Conservation (phyloP, 2,113 vertebrate species). For the Falco punctatus region DNA sequence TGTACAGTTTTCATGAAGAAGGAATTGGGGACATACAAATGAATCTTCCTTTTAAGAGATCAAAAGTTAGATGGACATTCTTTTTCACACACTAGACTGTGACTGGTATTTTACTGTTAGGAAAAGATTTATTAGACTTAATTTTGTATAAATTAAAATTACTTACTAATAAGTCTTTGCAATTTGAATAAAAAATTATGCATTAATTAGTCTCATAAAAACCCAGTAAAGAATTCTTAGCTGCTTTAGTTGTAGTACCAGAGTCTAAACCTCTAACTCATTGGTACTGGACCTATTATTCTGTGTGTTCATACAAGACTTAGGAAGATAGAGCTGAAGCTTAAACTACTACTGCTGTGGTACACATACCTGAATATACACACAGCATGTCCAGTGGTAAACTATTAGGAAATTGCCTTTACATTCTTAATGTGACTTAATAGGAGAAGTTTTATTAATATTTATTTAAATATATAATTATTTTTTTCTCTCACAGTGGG, state of each 20-base stretch:
- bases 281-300: background rate
- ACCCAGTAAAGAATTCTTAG: background rate
- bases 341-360: background rate
- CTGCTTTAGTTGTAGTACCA: background rate
- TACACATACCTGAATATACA: background rate
- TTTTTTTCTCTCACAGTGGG: too few relatives aligned
- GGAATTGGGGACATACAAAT: background rate
- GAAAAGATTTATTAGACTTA: background rate
- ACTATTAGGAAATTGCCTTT: background rate
- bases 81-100: background rate
- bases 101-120: background rate
- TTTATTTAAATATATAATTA: background rate
- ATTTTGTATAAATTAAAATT: background rate
- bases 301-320: background rate
- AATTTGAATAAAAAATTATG: background rate
- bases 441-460: background rate
- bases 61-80: background rate
- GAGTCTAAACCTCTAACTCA: background rate
- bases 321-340: background rate
- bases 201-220: background rate
- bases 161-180: background rate
- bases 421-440: background rate
- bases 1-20: background rate
- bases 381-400: background rate
- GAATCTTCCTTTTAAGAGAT: background rate